These are phyloP conservation scores for Microtus oregoni DNA, from an alignment of 2,113 vertebrate genomes.

Conservation along the genomic window DNA sequence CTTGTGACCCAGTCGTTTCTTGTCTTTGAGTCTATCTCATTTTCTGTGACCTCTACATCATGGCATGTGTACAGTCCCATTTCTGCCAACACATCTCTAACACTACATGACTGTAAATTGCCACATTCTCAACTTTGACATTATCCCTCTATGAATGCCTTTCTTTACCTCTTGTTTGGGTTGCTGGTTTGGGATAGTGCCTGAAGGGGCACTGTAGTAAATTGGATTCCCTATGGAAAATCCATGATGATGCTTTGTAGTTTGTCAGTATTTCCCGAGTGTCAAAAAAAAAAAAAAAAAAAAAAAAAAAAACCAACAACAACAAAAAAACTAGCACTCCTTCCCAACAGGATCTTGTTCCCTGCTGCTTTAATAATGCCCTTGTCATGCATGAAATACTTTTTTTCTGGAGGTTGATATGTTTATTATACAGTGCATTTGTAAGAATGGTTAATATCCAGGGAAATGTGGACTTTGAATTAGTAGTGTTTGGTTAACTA, in stretches of 20 bases:
- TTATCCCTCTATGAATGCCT: not conserved
- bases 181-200: not conserved
- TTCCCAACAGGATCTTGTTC: not conserved
- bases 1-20: slow-evolving; percentile 6
- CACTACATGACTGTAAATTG: not conserved
- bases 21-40: not conserved
- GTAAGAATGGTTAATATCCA: slow-evolving; percentile 39
- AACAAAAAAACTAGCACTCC: not conserved
- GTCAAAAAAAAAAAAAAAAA: not conserved
- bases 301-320: not conserved
- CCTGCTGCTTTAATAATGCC: not conserved
- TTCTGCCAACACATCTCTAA: not conserved
- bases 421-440: slow-evolving; percentile 35
- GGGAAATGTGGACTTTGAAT: slow-evolving; percentile 5
- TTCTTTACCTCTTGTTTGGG: not conserved
- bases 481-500: slow-evolving; percentile 1
- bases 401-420: slow-evolving; percentile 21
- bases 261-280: not conserved
- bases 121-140: not conserved
- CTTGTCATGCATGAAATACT: not conserved
- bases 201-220: not conserved
- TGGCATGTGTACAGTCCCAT: not conserved
- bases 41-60: not conserved
- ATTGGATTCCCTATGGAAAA: not conserved
- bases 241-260: not conserved